These are phyloP conservation scores for Torymus tubicola DNA, from an alignment of 2,888 invertebrate species.

Conservation along the genomic window DNA sequence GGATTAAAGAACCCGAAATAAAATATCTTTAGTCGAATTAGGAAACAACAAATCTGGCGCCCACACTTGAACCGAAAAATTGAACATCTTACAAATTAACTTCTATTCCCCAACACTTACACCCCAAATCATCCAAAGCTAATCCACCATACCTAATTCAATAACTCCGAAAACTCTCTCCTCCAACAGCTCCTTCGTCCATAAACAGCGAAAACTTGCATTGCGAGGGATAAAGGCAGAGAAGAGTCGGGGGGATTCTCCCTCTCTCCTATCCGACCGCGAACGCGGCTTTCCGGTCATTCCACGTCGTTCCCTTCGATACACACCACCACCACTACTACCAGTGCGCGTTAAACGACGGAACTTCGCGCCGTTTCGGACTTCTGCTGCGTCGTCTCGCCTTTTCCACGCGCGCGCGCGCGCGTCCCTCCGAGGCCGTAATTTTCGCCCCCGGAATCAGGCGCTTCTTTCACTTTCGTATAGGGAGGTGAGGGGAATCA, in stretches of 20 bases:
- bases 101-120: not conserved
- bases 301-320: not conserved
- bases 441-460: constrained; percentile 75
- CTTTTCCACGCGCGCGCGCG: constrained; percentile 56
- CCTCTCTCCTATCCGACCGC: constrained; percentile 49
- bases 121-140: not conserved
- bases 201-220: not conserved
- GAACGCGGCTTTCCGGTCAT: constrained; percentile 59
- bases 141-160: not conserved
- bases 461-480: constrained; percentile 70
- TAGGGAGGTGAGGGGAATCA: constrained; percentile 68
- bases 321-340: constrained; percentile 53
- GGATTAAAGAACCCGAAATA: too few relatives aligned
- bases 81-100: too few relatives aligned
- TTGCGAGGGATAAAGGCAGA: constrained; percentile 17
- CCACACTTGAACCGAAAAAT: too few relatives aligned
- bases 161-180: constrained; percentile 10
- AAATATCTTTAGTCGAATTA: too few relatives aligned
- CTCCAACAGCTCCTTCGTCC: not conserved
- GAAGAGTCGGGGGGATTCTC: constrained; percentile 2
- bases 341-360: constrained; percentile 63
- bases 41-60: too few relatives aligned
- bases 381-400: constrained; percentile 39
- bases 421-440: constrained; percentile 67
- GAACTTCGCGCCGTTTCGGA: constrained; percentile 59